Conservation (phyloP, 2,888 invertebrate genomes). For the Drosophila trichaetosa region DNA sequence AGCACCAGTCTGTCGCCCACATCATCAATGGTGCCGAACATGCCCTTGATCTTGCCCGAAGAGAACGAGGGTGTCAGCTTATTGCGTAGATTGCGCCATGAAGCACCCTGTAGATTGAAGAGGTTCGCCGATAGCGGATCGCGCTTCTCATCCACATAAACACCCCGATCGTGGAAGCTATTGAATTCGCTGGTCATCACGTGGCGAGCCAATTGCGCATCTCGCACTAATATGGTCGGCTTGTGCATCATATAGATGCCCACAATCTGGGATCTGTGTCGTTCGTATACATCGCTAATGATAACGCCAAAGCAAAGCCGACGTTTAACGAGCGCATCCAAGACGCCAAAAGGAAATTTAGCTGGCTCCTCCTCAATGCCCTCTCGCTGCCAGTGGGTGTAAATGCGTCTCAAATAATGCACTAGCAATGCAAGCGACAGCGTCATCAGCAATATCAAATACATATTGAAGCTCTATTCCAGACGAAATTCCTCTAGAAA, state of each 20-base stretch:
- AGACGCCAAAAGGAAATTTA: conserved; percentile 88
- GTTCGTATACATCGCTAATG: conserved; percentile 87
- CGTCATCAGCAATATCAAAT: conserved; percentile 38
- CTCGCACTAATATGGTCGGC: conserved; percentile 88
- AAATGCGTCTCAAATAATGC: conserved; percentile 54
- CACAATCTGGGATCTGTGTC: conserved; percentile 82
- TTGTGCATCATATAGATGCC: conserved; percentile 88
- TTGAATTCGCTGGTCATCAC: conserved; percentile 88
- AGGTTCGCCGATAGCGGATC: conserved; percentile 87
- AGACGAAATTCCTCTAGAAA: background rate
- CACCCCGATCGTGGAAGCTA: conserved; percentile 88
- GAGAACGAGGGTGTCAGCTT: conserved; percentile 89
- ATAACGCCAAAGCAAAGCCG: conserved; percentile 88
- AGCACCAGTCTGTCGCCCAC: conserved; percentile 86
- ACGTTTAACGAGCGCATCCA: conserved; percentile 86
- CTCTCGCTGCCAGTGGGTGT: conserved; percentile 86
- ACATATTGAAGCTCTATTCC: conserved; percentile 50
- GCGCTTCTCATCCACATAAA: conserved; percentile 87
- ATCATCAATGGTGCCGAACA: conserved; percentile 87
- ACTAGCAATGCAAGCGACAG: conserved; percentile 38
- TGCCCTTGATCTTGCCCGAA: conserved; percentile 88
- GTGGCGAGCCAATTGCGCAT: conserved; percentile 87
- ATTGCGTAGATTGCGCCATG: conserved; percentile 88
- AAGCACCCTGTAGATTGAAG: conserved; percentile 82
- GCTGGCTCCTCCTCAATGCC: conserved; percentile 87